Evolutionary conservation across 2,113 vertebrate species (phyloP).

Genomic region (Atractosteus spatula): DNA sequence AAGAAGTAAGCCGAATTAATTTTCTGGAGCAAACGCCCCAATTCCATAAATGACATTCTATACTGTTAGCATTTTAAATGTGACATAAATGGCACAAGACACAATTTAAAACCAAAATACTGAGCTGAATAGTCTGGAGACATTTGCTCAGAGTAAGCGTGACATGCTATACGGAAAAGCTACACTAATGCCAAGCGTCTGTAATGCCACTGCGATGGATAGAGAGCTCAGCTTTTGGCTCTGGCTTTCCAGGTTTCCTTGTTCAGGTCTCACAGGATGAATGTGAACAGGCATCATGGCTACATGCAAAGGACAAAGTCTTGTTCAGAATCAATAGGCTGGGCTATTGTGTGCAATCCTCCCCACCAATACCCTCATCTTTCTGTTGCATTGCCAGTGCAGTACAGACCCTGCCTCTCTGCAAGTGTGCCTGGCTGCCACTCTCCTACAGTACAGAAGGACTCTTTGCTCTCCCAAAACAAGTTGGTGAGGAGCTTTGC

Average conservation of each 20-base stretch:
- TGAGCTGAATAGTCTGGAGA: conserved; percentile 55
- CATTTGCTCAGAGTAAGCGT: conserved; percentile 68
- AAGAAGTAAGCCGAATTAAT: conserved; percentile 91
- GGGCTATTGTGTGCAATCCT: too few species aligned
- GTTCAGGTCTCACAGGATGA: not conserved
- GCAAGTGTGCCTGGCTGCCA: too few species aligned
- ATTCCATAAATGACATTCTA: conserved; percentile 91
- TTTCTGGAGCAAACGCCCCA: conserved; percentile 87
- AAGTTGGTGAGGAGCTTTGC: too few species aligned
- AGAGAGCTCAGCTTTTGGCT: not conserved
- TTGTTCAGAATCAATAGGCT: too few species aligned
- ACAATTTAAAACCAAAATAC: conserved; percentile 92
- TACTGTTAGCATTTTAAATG: conserved; percentile 94
- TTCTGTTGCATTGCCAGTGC: too few species aligned
- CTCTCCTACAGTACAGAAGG: too few species aligned
- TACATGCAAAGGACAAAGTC: not conserved
- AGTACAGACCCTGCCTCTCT: too few species aligned
- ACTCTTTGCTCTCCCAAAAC: too few species aligned
- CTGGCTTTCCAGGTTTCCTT: not conserved
- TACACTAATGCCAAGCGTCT: conserved; percentile 31
- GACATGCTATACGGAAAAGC: conserved; percentile 72
- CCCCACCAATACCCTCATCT: too few species aligned
- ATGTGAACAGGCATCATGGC: not conserved
- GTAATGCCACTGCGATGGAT: not conserved
- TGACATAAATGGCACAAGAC: conserved; percentile 88